Percentiles rank a stretch among this genome's conserved stretches.
Evolutionary conservation across 2,888 invertebrate genomes (phyloP).

Genomic region (Allacma fusca): DNA sequence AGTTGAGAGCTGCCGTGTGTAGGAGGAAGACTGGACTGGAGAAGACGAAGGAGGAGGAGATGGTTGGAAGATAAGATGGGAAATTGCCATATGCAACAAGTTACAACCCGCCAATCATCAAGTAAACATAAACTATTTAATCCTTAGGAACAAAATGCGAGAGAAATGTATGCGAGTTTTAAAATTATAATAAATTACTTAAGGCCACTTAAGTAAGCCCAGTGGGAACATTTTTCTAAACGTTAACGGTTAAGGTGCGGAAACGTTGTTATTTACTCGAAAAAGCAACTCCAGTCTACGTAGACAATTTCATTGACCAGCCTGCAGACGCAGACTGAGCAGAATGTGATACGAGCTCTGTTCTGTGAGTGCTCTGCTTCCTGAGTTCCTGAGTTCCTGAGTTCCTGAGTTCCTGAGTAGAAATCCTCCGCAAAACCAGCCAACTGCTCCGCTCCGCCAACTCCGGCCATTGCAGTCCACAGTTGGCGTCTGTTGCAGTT

Average conservation of each 20-base stretch:
- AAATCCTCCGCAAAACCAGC: no score
- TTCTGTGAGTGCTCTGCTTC: no score
- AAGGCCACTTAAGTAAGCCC: conserved; percentile 8
- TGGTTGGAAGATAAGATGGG: not conserved
- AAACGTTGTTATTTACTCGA: no score
- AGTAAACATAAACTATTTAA: not conserved
- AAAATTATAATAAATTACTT: conserved; percentile 8
- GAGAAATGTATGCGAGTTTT: not conserved
- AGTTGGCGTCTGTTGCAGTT: no score
- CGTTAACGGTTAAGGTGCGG: not conserved
- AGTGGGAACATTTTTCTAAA: conserved; percentile 27
- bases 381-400: no score
- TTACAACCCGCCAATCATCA: conserved; percentile 16
- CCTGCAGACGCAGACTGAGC: no score
- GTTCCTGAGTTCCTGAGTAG: no score
- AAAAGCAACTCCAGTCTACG: no score
- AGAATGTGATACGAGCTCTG: no score
- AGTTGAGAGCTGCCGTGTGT: not conserved
- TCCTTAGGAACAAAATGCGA: not conserved
- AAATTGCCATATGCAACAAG: not conserved
- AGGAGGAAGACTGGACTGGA: not conserved
- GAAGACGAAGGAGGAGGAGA: not conserved
- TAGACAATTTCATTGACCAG: no score
- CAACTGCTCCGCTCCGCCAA: no score
- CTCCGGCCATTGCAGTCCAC: no score